Evolutionary conservation across 92 coral and sea anemone genomes (phyloP).

Genomic region (Isaurus tuberculatus): DNA sequence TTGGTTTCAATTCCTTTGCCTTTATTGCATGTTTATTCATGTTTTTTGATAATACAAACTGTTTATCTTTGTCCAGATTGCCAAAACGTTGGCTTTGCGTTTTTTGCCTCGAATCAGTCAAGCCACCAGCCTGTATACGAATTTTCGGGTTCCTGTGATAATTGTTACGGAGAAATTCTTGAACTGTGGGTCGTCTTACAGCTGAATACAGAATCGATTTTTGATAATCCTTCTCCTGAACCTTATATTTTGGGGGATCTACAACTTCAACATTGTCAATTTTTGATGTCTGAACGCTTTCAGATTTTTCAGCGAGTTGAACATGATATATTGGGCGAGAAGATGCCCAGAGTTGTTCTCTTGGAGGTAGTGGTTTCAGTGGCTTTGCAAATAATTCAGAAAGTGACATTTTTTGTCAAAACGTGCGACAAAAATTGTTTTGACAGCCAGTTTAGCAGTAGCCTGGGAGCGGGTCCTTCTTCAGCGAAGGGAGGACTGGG

Average conservation of each 20-base stretch:
- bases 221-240: not conserved
- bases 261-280: not conserved
- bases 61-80: slow-evolving; percentile 11
- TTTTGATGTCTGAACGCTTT: not conserved
- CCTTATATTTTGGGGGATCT: not conserved
- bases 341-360: slow-evolving; percentile 72
- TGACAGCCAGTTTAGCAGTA: too few species aligned
- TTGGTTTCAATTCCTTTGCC: not conserved
- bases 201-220: slow-evolving; percentile 61
- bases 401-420: slow-evolving; percentile 22
- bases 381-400: slow-evolving; percentile 61
- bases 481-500: too few species aligned
- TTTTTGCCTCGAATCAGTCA: slow-evolving; percentile 33
- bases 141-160: slow-evolving; percentile 54
- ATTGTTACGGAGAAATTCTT: slow-evolving; percentile 72
- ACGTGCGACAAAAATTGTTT: not conserved
- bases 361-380: slow-evolving; percentile 59
- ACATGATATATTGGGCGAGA: not conserved
- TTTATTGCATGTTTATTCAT: not conserved
- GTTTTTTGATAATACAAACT: too few species aligned
- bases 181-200: slow-evolving; percentile 64
- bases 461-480: too few species aligned
- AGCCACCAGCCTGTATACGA: slow-evolving; percentile 24
- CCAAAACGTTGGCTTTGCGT: slow-evolving; percentile 9
- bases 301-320: not conserved